phyloP scores from a whole-genome alignment of 2,797 vertebrate species.

The Gastrophryne carolinensis region DNA sequence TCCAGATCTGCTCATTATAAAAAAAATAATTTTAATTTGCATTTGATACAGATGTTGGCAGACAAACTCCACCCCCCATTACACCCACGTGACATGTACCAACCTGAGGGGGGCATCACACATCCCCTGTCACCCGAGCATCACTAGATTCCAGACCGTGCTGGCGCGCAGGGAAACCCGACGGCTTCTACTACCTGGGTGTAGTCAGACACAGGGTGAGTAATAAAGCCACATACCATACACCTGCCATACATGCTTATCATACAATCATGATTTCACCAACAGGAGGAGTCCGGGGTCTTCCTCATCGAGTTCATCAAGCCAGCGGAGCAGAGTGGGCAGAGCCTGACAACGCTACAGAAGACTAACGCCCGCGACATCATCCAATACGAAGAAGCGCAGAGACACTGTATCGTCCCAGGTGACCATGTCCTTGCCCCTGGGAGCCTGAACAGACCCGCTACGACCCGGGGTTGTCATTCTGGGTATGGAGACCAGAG shows the following conservation, averaged over 20 bases:
- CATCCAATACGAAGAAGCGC: conserved; percentile 62
- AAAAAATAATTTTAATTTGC: too few species aligned
- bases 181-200: conserved; percentile 78
- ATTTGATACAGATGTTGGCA: conserved; percentile 62
- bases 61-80: conserved; percentile 48
- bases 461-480: conserved; percentile 78
- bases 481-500: conserved; percentile 63
- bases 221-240: too few species aligned
- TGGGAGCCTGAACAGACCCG: conserved; percentile 70
- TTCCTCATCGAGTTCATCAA: conserved; percentile 77
- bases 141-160: conserved; percentile 65
- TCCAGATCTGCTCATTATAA: too few species aligned
- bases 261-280: too few species aligned
- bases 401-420: conserved; percentile 63
- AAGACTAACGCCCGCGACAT: conserved; percentile 71
- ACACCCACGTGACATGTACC: conserved; percentile 45
- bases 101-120: conserved; percentile 22
- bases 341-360: conserved; percentile 52
- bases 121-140: conserved; percentile 34
- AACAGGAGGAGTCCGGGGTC: conserved; percentile 62
- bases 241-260: too few species aligned
- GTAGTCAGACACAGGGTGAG: conserved; percentile 69
- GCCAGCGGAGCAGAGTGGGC: conserved; percentile 48
- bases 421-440: conserved; percentile 82
- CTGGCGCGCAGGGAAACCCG: conserved; percentile 74